Evolutionary conservation across 35 echinoderm and acorn worm species (phyloP).

Genomic region (Patiria miniata): DNA sequence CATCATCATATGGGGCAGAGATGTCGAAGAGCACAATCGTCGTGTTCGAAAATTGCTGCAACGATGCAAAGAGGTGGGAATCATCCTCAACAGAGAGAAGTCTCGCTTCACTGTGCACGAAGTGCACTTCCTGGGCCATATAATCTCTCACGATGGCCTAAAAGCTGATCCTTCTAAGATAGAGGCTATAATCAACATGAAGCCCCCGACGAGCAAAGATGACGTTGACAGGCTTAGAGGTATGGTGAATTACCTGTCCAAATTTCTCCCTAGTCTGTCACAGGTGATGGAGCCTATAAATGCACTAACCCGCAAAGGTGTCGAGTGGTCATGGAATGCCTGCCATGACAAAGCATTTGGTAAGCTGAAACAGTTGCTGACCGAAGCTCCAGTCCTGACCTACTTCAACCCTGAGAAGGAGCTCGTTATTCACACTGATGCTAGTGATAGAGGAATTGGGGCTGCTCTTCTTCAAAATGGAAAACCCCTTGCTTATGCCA

Average conservation of each 20-base stretch:
- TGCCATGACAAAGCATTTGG: constrained; percentile 19
- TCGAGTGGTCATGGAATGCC: constrained; percentile 37
- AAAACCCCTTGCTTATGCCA: constrained; percentile 44
- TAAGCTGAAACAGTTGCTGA: constrained; percentile 52
- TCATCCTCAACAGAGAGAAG: neutral
- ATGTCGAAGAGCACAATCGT: constrained; percentile 35
- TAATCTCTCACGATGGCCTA: constrained; percentile 3
- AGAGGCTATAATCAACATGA: constrained; percentile 54
- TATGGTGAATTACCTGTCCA: constrained; percentile 39
- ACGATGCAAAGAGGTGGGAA: neutral
- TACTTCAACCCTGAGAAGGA: constrained; percentile 54
- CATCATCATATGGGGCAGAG: constrained; percentile 50
- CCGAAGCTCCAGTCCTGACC: constrained; percentile 44
- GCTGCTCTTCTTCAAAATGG: constrained; percentile 35
- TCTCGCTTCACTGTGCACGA: neutral
- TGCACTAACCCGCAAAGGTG: constrained; percentile 23
- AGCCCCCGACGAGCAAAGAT: constrained; percentile 15
- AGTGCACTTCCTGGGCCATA: neutral
- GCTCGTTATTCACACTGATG: no score
- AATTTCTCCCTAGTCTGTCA: constrained; percentile 18
- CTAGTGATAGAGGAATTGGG: constrained; percentile 44
- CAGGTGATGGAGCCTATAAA: neutral
- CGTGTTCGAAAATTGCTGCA: constrained; percentile 35
- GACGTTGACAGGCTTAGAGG: constrained; percentile 42
- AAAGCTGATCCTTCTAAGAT: constrained; percentile 39